phyloP scores from a whole-genome alignment of 2,797 vertebrate species.

The Coregonus ussuriensis region DNA sequence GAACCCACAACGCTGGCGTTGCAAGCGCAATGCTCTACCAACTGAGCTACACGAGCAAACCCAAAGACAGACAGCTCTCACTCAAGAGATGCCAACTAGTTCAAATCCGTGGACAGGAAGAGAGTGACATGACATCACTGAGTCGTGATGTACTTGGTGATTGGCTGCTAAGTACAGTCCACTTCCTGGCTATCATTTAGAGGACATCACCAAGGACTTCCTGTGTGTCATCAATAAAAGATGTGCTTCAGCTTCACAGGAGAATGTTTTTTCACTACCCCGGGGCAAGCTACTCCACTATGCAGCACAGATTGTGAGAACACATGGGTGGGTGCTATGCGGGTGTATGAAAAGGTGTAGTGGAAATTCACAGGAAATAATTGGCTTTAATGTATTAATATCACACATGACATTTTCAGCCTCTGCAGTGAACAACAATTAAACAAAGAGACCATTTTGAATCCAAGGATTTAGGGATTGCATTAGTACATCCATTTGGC shows the following conservation, averaged over 20 bases:
- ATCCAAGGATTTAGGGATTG: neutral
- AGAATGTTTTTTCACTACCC: neutral
- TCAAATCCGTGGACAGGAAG: neutral
- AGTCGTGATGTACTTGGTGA: neutral
- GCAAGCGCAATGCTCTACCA: too few relatives aligned
- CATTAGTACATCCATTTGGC: neutral
- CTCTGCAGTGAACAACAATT: neutral
- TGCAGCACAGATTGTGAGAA: slow-evolving; percentile 6
- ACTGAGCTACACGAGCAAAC: neutral
- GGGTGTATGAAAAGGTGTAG: neutral
- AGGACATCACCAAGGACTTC: slow-evolving; percentile 6
- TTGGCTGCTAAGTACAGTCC: neutral
- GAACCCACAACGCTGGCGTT: too few relatives aligned
- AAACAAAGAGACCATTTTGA: neutral
- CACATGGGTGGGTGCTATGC: neutral
- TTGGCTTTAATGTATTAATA: slow-evolving; percentile 11
- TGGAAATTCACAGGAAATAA: slow-evolving; percentile 9
- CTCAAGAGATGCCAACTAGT: neutral
- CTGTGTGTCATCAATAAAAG: slow-evolving; percentile 10
- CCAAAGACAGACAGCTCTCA: slow-evolving; percentile 7
- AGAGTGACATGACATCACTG: neutral
- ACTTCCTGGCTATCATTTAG: slow-evolving; percentile 8
- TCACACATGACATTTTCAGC: slow-evolving; percentile 8
- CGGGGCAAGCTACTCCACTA: neutral
- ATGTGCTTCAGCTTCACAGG: slow-evolving; percentile 2